Percentiles rank a stretch among this genome's conserved stretches.
Evolutionary conservation across 2,797 vertebrate genomes (phyloP).

Genomic region (Etheostoma nigrum): DNA sequence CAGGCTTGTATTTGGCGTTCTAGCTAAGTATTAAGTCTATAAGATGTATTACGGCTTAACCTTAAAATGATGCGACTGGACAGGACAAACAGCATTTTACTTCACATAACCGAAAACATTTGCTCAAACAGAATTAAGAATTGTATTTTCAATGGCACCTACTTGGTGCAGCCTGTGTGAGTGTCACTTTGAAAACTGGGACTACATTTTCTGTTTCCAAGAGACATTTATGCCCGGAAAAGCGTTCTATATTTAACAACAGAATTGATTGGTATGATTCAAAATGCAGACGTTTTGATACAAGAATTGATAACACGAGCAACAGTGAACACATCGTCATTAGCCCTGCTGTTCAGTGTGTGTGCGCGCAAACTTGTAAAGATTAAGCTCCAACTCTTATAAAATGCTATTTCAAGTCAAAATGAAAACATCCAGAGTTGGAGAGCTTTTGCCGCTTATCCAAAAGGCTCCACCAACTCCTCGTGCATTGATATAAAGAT

Average conservation of each 20-base stretch:
- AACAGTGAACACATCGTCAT: constrained; percentile 18
- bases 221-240: constrained; percentile 46
- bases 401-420: neutral
- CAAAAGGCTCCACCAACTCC: neutral
- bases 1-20: constrained; percentile 1
- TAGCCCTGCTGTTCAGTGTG: neutral
- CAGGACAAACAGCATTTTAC: neutral
- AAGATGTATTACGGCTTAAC: neutral
- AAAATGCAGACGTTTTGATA: constrained; percentile 40
- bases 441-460: neutral
- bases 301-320: constrained; percentile 23
- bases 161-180: constrained; percentile 1
- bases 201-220: constrained; percentile 38
- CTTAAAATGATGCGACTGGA: neutral
- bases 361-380: neutral
- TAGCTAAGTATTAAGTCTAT: neutral
- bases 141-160: constrained; percentile 12
- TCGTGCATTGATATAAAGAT: neutral
- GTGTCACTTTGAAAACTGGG: constrained; percentile 29
- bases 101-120: neutral
- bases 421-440: neutral
- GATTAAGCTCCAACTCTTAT: neutral
- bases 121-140: neutral
- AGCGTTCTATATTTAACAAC: constrained; percentile 53
- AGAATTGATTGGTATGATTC: constrained; percentile 49